Conservation (phyloP, 2,888 invertebrate genomes). For the Tuberolachnus salignus region DNA sequence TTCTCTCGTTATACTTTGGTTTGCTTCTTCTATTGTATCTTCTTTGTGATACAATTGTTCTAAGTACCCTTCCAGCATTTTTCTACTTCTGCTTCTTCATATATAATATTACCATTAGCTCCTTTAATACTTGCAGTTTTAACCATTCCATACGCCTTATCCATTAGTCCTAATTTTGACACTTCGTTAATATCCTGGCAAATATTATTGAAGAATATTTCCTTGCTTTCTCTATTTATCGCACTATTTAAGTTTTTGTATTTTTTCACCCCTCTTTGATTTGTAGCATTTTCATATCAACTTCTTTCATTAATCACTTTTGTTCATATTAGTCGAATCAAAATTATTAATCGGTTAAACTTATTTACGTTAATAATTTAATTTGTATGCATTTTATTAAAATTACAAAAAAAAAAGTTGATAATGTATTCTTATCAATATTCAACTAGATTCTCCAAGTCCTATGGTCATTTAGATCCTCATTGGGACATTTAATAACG, state of each 20-base stretch:
- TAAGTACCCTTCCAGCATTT: conserved; percentile 21
- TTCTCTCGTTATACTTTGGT: conserved; percentile 19
- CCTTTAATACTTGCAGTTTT: conserved; percentile 24
- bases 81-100: conserved; percentile 25
- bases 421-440: too few relatives aligned
- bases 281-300: conserved; percentile 47
- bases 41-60: conserved; percentile 33
- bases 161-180: conserved; percentile 11
- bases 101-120: conserved; percentile 20
- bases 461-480: too few relatives aligned
- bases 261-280: conserved; percentile 31
- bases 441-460: too few relatives aligned
- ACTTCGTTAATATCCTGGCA: conserved; percentile 33
- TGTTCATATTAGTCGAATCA: too few relatives aligned
- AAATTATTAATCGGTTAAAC: too few relatives aligned
- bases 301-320: conserved; percentile 40
- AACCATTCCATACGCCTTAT: conserved; percentile 23
- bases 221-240: conserved; percentile 32
- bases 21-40: conserved; percentile 10
- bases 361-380: too few relatives aligned
- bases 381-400: too few relatives aligned
- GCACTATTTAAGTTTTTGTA: conserved; percentile 27
- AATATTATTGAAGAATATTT: conserved; percentile 13
- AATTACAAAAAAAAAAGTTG: too few relatives aligned
- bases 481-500: too few relatives aligned